Evolutionary conservation across 2,888 invertebrate genomes (phyloP).

Genomic region (Phania funesta): DNA sequence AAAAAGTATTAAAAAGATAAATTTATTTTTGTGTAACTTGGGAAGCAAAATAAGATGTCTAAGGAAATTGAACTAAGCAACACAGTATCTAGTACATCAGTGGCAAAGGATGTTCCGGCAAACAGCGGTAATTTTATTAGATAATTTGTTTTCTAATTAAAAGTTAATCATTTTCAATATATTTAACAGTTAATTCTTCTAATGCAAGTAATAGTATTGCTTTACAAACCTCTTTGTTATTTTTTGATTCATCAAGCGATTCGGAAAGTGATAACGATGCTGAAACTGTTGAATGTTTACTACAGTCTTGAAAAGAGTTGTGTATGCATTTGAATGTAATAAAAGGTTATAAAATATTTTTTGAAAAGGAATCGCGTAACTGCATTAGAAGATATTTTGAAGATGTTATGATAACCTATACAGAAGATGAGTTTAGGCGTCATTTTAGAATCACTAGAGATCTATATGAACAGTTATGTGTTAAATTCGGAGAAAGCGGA

Average conservation of each 20-base stretch:
- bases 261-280: slow-evolving; percentile 10
- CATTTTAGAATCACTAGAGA: slow-evolving; percentile 28
- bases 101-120: slow-evolving; percentile 14
- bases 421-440: not conserved
- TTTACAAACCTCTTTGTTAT: slow-evolving; percentile 3
- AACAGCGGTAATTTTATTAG: no score
- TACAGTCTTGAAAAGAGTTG: not conserved
- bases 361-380: slow-evolving; percentile 4
- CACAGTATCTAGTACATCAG: not conserved
- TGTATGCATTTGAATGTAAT: not conserved
- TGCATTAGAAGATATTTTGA: slow-evolving; percentile 8
- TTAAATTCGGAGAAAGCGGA: not conserved
- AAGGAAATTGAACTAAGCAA: slow-evolving; percentile 2
- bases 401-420: slow-evolving; percentile 11
- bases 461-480: slow-evolving; percentile 17
- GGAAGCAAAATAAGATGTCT: slow-evolving; percentile 8
- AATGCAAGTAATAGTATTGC: not conserved
- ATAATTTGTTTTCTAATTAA: not conserved
- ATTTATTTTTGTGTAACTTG: slow-evolving; percentile 12
- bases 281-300: slow-evolving; percentile 2
- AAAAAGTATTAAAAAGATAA: slow-evolving; percentile 2
- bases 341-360: not conserved
- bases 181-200: slow-evolving; percentile 3
- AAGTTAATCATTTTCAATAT: not conserved
- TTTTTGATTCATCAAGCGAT: slow-evolving; percentile 23